A percentile compares a stretch with the other conserved stretches of the same genome.
Evolutionary conservation across 2,888 invertebrate species (phyloP).

Genomic region (Falcaria lacertinaria): DNA sequence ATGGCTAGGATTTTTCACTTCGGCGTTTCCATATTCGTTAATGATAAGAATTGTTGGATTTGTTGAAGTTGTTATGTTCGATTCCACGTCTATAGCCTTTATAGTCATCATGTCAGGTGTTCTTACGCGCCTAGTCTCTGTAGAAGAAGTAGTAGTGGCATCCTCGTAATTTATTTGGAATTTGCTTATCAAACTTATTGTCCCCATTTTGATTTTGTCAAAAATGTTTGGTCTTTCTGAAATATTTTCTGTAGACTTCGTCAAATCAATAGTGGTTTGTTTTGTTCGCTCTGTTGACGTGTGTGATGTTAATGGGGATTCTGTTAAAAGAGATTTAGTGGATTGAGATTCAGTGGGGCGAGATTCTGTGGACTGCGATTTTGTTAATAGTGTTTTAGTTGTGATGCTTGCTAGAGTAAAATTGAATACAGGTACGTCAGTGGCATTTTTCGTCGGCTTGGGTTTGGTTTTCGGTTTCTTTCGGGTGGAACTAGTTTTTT

Average conservation of each 20-base stretch:
- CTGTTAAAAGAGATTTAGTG: too few relatives aligned
- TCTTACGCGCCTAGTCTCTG: background rate
- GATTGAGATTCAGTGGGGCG: background rate
- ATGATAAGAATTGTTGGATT: constrained; percentile 33
- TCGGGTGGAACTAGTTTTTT: constrained; percentile 7
- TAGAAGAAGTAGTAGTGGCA: background rate
- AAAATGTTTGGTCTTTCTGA: background rate
- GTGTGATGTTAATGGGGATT: background rate
- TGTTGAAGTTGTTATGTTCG: background rate
- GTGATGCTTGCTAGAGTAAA: background rate
- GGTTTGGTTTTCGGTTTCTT: background rate
- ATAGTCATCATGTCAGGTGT: background rate
- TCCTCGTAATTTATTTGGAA: background rate
- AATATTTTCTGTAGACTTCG: background rate
- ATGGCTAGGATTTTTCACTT: background rate
- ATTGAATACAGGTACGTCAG: background rate
- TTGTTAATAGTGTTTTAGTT: background rate
- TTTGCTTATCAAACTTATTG: background rate
- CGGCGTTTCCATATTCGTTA: constrained; percentile 18
- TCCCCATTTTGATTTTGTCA: background rate
- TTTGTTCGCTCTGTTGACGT: background rate
- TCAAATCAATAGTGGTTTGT: background rate
- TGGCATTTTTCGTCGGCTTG: background rate
- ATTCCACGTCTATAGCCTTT: background rate
- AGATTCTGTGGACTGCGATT: background rate